Evolutionary conservation across 2,797 vertebrate genomes (phyloP).

Genomic region (Leptodactylus fallax): DNA sequence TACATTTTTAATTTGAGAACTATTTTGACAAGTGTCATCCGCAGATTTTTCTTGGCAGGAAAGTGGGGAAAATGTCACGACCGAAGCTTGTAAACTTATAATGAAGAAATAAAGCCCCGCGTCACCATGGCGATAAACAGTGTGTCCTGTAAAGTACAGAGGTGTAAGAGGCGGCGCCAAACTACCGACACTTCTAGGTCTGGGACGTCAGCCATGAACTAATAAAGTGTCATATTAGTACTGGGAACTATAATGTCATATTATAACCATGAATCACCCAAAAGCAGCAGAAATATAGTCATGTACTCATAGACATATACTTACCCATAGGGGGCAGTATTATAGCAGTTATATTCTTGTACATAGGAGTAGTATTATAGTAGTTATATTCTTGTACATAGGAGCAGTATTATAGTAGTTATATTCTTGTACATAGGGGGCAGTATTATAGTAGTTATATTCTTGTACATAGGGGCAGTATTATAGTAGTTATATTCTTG

Average conservation of each 20-base stretch:
- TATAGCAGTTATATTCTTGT: conserved; percentile 6
- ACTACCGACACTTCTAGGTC: neutral
- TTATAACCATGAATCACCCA: neutral
- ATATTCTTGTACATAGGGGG: conserved; percentile 7
- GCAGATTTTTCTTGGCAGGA: conserved; percentile 33
- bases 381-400: conserved; percentile 11
- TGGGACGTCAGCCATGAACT: neutral
- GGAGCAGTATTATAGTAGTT: conserved; percentile 15
- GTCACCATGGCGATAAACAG: conserved; percentile 25
- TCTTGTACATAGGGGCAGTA: conserved; percentile 6
- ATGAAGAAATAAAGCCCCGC: conserved; percentile 21
- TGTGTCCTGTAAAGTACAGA: neutral
- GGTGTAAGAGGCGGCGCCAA: neutral
- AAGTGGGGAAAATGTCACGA: conserved; percentile 39
- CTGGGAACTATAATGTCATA: neutral
- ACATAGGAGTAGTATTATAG: conserved; percentile 3
- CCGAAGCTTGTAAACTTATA: conserved; percentile 35
- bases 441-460: conserved; percentile 13
- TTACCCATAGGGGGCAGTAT: neutral
- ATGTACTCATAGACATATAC: neutral
- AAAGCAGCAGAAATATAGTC: neutral
- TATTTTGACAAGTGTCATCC: conserved; percentile 53
- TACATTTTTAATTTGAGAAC: conserved; percentile 41
- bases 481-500: conserved; percentile 19
- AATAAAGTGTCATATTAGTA: neutral